A percentile compares a stretch with the other conserved stretches of the same genome.
These are phyloP conservation scores for Parazoanthus atlanticus DNA, from an alignment of 92 coral and sea anemone species.

Conservation along the genomic window DNA sequence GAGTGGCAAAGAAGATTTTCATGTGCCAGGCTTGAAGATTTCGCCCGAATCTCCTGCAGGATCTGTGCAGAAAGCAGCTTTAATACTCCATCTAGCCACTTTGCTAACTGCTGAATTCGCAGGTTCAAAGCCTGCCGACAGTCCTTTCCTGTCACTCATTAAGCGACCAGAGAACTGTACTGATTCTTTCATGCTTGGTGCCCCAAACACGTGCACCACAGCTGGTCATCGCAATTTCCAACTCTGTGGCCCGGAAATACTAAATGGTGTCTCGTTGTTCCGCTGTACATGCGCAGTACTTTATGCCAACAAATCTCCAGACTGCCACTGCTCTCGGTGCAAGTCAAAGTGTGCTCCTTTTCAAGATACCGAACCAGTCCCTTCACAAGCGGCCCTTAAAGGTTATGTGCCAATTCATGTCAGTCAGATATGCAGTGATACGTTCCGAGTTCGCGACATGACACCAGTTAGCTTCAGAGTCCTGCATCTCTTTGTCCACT, in stretches of 20 bases:
- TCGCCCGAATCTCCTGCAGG: slow-evolving; percentile 69
- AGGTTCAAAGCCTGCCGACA: slow-evolving; percentile 1
- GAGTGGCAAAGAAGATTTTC: slow-evolving; percentile 70
- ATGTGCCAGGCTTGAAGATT: slow-evolving; percentile 55
- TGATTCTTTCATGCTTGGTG: slow-evolving; percentile 16
- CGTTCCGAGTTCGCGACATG: slow-evolving; percentile 61
- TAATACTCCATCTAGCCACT: slow-evolving; percentile 76
- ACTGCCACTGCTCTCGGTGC: slow-evolving; percentile 36
- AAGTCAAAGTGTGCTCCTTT: slow-evolving; percentile 20
- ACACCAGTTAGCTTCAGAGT: slow-evolving; percentile 78
- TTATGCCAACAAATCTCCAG: slow-evolving; percentile 7
- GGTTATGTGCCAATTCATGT: slow-evolving; percentile 50
- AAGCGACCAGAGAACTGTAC: slow-evolving; percentile 45
- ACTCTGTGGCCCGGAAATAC: background rate
- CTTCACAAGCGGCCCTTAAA: background rate
- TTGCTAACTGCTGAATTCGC: slow-evolving; percentile 59
- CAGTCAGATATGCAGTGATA: slow-evolving; percentile 2
- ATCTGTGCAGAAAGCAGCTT: slow-evolving; percentile 73
- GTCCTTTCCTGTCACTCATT: slow-evolving; percentile 51
- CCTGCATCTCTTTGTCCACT: slow-evolving; percentile 79
- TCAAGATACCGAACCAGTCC: background rate
- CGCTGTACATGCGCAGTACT: slow-evolving; percentile 27
- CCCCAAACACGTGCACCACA: background rate
- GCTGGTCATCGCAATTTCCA: background rate
- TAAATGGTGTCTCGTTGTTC: background rate